A percentile compares a stretch with the other conserved stretches of the same genome.
Conservation (phyloP, 1,140 invertebrate species). For the Drosophila trapezifrons region DNA sequence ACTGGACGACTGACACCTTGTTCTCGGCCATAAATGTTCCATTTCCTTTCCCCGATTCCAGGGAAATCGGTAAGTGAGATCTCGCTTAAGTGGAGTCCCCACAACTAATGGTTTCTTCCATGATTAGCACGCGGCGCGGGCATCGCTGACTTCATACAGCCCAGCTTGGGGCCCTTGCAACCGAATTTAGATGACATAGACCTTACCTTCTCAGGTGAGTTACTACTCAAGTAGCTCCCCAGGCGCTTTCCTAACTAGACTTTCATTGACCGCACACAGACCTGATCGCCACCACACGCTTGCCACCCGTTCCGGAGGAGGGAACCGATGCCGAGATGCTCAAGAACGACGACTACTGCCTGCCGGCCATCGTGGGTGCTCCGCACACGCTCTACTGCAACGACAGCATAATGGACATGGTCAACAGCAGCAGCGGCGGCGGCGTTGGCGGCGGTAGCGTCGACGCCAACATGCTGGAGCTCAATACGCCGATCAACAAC, state of each 20-base stretch:
- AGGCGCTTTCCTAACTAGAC: neutral
- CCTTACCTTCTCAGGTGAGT: constrained; percentile 91
- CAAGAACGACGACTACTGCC: constrained; percentile 77
- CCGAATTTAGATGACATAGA: constrained; percentile 98
- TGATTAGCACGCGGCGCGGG: constrained; percentile 87
- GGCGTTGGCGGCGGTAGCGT: constrained; percentile 29
- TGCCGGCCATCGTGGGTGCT: constrained; percentile 71
- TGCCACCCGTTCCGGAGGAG: constrained; percentile 86
- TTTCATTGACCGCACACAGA: constrained; percentile 46
- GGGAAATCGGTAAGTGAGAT: constrained; percentile 93
- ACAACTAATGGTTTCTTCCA: neutral
- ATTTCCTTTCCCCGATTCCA: constrained; percentile 97
- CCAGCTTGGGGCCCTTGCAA: constrained; percentile 97
- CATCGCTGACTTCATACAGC: constrained; percentile 98
- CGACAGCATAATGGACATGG: constrained; percentile 76
- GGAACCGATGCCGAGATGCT: constrained; percentile 80
- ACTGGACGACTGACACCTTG: constrained; percentile 90
- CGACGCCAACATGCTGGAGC: constrained; percentile 79
- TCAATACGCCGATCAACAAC: constrained; percentile 72
- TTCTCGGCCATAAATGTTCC: constrained; percentile 95
- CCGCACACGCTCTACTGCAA: constrained; percentile 70
- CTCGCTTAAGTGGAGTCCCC: fast-evolving
- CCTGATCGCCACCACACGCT: constrained; percentile 78
- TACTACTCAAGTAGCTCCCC: neutral
- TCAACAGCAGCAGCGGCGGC: constrained; percentile 23